phyloP scores from a whole-genome alignment of 2,797 vertebrate genomes.

The Rousettus madagascariensis region DNA sequence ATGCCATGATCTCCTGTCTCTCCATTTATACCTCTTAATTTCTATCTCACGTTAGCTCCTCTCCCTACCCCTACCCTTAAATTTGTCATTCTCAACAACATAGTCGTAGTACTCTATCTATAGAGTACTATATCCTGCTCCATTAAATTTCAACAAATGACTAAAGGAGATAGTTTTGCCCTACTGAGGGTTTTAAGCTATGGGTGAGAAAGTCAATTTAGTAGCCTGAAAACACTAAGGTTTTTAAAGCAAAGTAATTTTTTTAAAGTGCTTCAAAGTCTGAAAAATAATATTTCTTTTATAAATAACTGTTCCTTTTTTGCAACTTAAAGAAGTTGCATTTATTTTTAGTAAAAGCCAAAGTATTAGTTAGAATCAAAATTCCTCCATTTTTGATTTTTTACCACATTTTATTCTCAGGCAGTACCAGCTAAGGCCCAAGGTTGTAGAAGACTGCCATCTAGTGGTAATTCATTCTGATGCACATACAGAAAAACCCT shows the following conservation, averaged over 20 bases:
- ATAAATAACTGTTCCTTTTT: neutral
- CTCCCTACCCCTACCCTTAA: neutral
- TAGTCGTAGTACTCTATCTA: neutral
- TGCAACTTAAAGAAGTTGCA: neutral
- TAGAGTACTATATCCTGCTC: neutral
- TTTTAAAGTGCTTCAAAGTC: neutral
- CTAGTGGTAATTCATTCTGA: constrained; percentile 32
- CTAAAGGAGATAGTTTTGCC: neutral
- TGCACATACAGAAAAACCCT: neutral
- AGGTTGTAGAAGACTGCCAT: constrained; percentile 56
- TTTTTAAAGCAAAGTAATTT: neutral
- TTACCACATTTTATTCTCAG: neutral
- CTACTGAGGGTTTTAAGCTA: neutral
- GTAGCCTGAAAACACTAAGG: neutral
- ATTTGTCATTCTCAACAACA: neutral
- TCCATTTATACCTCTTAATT: neutral
- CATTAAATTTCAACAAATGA: neutral
- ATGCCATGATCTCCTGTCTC: neutral
- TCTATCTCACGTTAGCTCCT: neutral
- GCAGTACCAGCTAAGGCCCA: neutral
- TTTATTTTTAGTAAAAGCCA: constrained; percentile 40
- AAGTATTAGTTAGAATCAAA: constrained; percentile 15
- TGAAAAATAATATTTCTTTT: neutral
- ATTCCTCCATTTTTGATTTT: neutral
- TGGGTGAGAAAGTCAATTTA: neutral